Conservation (phyloP, 2,888 invertebrate genomes). For the Uloborus plumipes region DNA sequence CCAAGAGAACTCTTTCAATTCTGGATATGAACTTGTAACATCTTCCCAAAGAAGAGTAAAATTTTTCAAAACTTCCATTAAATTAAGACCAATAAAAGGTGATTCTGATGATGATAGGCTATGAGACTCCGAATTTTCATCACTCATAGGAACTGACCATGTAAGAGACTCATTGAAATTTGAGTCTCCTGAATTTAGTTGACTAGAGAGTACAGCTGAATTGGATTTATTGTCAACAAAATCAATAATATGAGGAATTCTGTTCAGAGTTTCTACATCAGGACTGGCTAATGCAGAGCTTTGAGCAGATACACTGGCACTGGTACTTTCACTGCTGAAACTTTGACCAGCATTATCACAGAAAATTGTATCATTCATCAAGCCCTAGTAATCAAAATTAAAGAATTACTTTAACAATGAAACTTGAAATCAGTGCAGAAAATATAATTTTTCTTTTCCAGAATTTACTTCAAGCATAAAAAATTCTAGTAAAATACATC, state of each 20-base stretch:
- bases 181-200: constrained; percentile 14
- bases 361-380: constrained; percentile 21
- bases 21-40: constrained; percentile 73
- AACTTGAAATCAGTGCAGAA: not conserved
- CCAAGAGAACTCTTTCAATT: constrained; percentile 72
- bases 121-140: constrained; percentile 62
- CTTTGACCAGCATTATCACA: constrained; percentile 50
- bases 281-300: constrained; percentile 59
- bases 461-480: not conserved
- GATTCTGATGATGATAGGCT: constrained; percentile 55
- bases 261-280: constrained; percentile 39
- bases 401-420: not conserved
- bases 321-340: constrained; percentile 53
- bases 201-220: not conserved
- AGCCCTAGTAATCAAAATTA: constrained; percentile 15
- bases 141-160: constrained; percentile 41
- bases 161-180: constrained; percentile 40
- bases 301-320: constrained; percentile 37
- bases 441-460: not conserved
- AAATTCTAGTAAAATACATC: not conserved
- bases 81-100: constrained; percentile 66
- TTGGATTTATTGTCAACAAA: constrained; percentile 8
- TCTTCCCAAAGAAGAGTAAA: constrained; percentile 72
- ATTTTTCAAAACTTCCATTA: constrained; percentile 71
- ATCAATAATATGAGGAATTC: constrained; percentile 12